These are phyloP conservation scores for Idris sp. DNA, from an alignment of 1,140 invertebrate genomes.

Conservation along the genomic window DNA sequence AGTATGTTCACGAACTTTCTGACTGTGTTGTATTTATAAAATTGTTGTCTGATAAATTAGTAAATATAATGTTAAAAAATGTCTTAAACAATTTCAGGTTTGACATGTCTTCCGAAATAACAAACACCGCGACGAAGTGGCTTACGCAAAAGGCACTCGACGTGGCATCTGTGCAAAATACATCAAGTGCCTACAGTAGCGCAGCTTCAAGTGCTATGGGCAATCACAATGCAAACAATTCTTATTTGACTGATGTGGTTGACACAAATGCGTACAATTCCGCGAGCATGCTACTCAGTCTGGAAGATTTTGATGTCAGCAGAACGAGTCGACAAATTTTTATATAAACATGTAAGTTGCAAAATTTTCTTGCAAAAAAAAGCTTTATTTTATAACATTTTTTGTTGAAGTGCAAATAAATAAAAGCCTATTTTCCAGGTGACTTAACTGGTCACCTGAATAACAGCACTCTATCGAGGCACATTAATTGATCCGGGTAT, in stretches of 20 bases:
- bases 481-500: constrained; percentile 20
- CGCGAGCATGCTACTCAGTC: constrained; percentile 73
- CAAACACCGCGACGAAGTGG: constrained; percentile 74
- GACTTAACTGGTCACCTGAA: too few relatives aligned
- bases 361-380: constrained; percentile 1
- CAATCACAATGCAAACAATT: constrained; percentile 72
- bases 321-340: constrained; percentile 76
- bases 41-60: too few relatives aligned
- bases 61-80: too few relatives aligned
- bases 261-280: constrained; percentile 70
- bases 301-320: constrained; percentile 77
- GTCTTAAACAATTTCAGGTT: too few relatives aligned
- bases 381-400: too few relatives aligned
- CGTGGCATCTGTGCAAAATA: constrained; percentile 74
- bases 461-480: too few relatives aligned
- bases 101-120: constrained; percentile 69
- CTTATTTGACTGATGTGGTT: constrained; percentile 70
- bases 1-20: too few relatives aligned
- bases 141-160: constrained; percentile 71
- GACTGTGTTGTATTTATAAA: too few relatives aligned
- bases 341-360: too few relatives aligned
- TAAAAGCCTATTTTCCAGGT: too few relatives aligned
- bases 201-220: constrained; percentile 76
- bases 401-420: too few relatives aligned
- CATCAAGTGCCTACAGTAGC: constrained; percentile 76